Evolutionary conservation across 2,797 vertebrate species (phyloP).

Genomic region (Steatocranus sp.): DNA sequence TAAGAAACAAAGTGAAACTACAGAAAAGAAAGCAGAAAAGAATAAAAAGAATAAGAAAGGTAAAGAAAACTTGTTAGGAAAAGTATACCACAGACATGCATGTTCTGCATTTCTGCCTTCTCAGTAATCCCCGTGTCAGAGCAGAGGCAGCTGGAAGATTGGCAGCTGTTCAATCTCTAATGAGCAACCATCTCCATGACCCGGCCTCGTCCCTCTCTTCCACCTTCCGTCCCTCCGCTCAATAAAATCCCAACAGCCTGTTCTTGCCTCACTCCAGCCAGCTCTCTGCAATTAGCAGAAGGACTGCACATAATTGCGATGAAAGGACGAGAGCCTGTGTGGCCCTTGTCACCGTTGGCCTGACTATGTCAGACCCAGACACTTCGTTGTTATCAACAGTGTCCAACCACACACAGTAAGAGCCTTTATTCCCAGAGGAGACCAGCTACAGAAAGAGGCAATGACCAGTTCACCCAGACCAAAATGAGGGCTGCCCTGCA

Average conservation of each 20-base stretch:
- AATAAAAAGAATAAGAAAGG: not conserved
- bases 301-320: constrained; percentile 27
- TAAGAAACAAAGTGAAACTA: not conserved
- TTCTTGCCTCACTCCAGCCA: constrained; percentile 27
- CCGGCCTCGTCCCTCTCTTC: constrained; percentile 11
- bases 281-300: constrained; percentile 53
- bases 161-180: constrained; percentile 60
- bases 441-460: not conserved
- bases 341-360: constrained; percentile 13
- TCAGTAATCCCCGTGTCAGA: constrained; percentile 26
- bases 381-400: not conserved
- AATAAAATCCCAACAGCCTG: constrained; percentile 31
- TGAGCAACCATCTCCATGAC: constrained; percentile 61
- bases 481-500: not conserved
- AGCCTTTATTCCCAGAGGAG: constrained; percentile 39
- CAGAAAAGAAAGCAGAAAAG: not conserved
- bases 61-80: not conserved
- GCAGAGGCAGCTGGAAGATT: constrained; percentile 51
- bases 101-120: not conserved
- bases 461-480: constrained; percentile 10
- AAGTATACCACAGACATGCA: not conserved
- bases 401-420: constrained; percentile 19
- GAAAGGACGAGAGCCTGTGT: constrained; percentile 52
- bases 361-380: constrained; percentile 43
- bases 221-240: not conserved